A percentile compares a stretch with the other conserved stretches of the same genome.
Conservation (phyloP, 2,888 invertebrate genomes). For the Bimastos eiseni region DNA sequence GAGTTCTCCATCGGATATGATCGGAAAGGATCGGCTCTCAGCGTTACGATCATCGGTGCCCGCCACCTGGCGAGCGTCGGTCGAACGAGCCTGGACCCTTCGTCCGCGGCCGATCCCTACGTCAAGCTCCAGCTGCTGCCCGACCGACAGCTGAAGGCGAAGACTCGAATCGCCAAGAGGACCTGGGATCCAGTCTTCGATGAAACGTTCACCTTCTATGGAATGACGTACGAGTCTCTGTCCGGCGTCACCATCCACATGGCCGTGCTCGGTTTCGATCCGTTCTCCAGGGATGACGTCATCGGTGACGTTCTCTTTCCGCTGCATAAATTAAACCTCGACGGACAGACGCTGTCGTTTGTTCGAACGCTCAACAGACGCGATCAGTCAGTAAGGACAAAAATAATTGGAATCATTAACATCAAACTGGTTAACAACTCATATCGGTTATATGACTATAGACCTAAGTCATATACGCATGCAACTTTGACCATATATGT, state of each 20-base stretch:
- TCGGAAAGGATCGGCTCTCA: background rate
- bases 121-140: conserved; percentile 95
- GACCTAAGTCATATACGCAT: no score
- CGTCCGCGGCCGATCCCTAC: conserved; percentile 79
- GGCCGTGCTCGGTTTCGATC: conserved; percentile 15
- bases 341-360: background rate
- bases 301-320: conserved; percentile 19
- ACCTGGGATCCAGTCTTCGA: conserved; percentile 95
- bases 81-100: background rate
- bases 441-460: no score
- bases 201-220: conserved; percentile 98
- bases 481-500: no score
- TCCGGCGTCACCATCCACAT: background rate
- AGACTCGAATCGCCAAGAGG: conserved; percentile 91
- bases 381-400: background rate
- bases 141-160: conserved; percentile 95
- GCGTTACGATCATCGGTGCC: background rate
- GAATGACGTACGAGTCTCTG: conserved; percentile 61
- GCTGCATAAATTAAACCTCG: conserved; percentile 13
- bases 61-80: background rate
- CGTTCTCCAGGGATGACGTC: conserved; percentile 17
- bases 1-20: background rate
- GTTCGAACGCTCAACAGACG: background rate
- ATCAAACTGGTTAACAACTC: background rate
- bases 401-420: background rate